Evolutionary conservation across 2,888 invertebrate species (phyloP), one percentile per base, ranked within the genome.

Genomic region (Rhabditoides inermis): DNA sequence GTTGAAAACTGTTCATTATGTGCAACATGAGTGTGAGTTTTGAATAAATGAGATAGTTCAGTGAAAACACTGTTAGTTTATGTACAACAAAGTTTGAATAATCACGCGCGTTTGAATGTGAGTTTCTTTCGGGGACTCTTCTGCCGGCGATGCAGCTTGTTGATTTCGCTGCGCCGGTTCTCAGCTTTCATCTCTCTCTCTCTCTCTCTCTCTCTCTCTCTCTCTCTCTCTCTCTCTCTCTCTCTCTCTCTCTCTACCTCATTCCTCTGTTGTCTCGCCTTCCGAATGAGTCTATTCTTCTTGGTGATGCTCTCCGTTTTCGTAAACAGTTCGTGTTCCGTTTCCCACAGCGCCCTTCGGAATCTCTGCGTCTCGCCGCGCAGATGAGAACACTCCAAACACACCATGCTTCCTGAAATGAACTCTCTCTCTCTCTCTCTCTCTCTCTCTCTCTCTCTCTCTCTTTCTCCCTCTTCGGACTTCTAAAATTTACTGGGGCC

Each of bases 221-320:
- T 10, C 30, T 15, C 20, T 18, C 39, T 35, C 18, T 47, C 10
- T 23, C 39, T 37, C 37, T 25, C 26, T 18, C n/a, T 30, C 15
- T n/a, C 15, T 22, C 3, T 35, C 2, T 10, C 3, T 46, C 23
- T 7, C 15, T 35, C 25, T 10, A 15, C 6, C 37, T 18, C 2
- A 30, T 15, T 28, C 35, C 12, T 20, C 37, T 23, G 12, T 42
- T 37, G 36, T 42, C 41, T 42, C 47, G 42, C 46, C 47, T 41
- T 52, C 47, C 30, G 42, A 47, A 47, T 52, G 46, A 26, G 45
- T 45, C n/a, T n/a, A n/a, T n/a, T n/a, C n/a, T n/a, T n/a, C n/a
- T n/a, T n/a, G n/a, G n/a, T n/a, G n/a, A n/a, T n/a, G n/a, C n/a
- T n/a, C n/a, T n/a, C n/a, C n/a, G n/a, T n/a, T n/a, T n/a, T n/a